Base-by-base conservation (phyloP, 1,140 invertebrate species). In the Bradysia coprophila region DNA sequence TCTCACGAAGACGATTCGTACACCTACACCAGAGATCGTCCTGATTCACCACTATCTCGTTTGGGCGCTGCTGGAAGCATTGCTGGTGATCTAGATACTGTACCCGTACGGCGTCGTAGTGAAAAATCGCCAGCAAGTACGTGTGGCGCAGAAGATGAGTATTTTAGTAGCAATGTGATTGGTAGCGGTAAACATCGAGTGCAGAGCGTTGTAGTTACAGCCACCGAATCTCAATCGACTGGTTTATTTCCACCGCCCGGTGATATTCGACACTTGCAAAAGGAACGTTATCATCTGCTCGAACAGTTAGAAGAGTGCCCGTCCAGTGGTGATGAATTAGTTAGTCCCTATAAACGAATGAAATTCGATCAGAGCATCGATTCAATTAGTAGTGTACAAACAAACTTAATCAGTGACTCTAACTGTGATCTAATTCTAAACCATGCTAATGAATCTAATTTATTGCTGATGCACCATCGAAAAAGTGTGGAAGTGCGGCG, bases 281-380 rank as follows among this genome's bases (percentile, higher is more conserved):
- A 80, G 55, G 76, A 77, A 53, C 66, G 76, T 32, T 73, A 73
- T 4, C 75, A 74, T 51, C 63, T 78, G 22, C 53, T 79, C 18
- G 78, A 81, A 52, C 76, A 80, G 52, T 63, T 78, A 31, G 77
- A 81, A 51, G 76, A 80, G 48, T 78, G 73, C 60, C 70, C 68
- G 42, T 80, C 77, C 51, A 78, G 76, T 50, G 76, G 76, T 28
- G 75, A 78, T 55, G 75, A 78, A 52, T 59, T 67, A 43, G 64
- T 72, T 45, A 71, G 73, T 51, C 71, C 70, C 21, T 74, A 75
- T 50, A 78, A 78, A 55, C 67, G 75, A 22, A 56, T 67, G 22
- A 78, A 77, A 54, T 59, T 75, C 32, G 73, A 75, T 47, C 60
- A 6, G 9, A 21, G 19, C 23, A 13, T 18, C 21, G 38, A 39